phyloP scores from a whole-genome alignment of 2,797 vertebrate species.

The Rhincodon typus region DNA sequence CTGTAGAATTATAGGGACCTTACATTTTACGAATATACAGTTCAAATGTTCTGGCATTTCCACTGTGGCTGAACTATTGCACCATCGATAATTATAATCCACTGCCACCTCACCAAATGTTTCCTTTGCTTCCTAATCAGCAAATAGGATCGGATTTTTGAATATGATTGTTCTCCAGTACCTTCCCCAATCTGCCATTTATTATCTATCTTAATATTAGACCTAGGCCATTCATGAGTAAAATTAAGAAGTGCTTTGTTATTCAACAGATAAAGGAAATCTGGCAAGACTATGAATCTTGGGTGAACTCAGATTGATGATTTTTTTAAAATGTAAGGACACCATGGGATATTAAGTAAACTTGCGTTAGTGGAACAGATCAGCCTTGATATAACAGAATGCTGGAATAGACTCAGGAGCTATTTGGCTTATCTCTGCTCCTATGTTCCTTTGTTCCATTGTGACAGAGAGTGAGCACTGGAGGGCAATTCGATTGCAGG shows the following conservation, averaged over 20 bases:
- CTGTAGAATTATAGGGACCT: too few species aligned
- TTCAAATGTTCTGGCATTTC: not conserved
- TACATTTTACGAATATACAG: not conserved
- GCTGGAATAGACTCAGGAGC: too few species aligned
- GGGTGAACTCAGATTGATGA: not conserved
- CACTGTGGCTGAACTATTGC: not conserved
- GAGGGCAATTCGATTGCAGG: not conserved
- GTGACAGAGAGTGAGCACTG: not conserved
- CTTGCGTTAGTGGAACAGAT: not conserved
- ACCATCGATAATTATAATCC: not conserved
- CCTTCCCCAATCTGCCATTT: not conserved
- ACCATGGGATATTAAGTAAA: not conserved
- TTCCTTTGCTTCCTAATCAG: not conserved
- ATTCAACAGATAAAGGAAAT: not conserved
- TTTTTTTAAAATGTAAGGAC: not conserved
- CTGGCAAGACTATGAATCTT: not conserved
- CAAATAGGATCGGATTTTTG: not conserved
- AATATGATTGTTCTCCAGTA: not conserved
- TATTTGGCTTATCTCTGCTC: not conserved
- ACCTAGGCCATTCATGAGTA: not conserved
- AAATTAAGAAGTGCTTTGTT: not conserved
- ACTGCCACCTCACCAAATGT: not conserved
- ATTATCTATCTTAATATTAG: not conserved
- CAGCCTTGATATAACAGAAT: not conserved
- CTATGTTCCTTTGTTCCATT: not conserved